Conservation (phyloP, 2,797 vertebrate genomes). For the Pangasius djambal region DNA sequence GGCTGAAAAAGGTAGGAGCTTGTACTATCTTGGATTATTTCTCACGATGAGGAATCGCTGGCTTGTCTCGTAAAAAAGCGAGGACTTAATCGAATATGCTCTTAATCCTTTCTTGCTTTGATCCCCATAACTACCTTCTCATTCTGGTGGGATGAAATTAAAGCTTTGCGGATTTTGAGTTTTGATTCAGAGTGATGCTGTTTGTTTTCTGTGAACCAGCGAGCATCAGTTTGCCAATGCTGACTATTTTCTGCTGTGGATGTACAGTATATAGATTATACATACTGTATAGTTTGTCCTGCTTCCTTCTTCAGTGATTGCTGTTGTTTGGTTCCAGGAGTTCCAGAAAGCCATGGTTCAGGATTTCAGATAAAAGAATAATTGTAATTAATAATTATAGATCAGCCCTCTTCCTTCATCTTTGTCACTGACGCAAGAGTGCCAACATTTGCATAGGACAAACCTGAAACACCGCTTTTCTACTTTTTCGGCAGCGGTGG, state of each 20-base stretch:
- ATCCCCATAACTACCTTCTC: too few species aligned
- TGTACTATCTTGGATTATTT: not conserved
- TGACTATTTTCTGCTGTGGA: not conserved
- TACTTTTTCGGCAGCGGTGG: too few species aligned
- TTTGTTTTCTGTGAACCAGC: not conserved
- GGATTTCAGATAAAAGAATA: not conserved
- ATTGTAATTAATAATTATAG: not conserved
- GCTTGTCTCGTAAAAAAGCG: not conserved
- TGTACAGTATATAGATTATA: not conserved
- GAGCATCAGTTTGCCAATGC: not conserved
- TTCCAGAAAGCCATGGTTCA: not conserved
- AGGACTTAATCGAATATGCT: not conserved
- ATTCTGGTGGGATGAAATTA: not conserved
- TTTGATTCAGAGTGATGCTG: not conserved
- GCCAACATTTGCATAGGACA: not conserved
- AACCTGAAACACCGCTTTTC: too few species aligned
- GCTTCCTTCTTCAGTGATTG: not conserved
- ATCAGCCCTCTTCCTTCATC: not conserved
- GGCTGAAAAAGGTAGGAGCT: constrained; percentile 92
- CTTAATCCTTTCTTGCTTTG: not conserved
- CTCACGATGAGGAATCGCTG: not conserved
- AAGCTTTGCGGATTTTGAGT: not conserved
- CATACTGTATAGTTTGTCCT: not conserved
- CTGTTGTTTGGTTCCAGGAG: not conserved
- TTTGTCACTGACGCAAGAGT: not conserved